Evolutionary conservation across 2,113 vertebrate genomes (phyloP).

Genomic region (Pithys albifrons): DNA sequence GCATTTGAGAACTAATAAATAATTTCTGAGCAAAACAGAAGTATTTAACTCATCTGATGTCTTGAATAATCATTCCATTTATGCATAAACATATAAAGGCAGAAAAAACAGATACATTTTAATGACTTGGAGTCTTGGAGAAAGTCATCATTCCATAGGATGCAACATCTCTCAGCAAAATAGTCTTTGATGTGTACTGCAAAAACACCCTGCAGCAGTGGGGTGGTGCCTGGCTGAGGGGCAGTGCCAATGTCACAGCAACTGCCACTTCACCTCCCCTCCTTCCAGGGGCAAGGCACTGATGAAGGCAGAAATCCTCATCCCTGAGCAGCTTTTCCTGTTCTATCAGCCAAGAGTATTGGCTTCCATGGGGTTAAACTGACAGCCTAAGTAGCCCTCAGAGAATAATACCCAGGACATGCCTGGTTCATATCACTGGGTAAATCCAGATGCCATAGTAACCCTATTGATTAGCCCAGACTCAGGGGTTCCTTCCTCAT

Average conservation of each 20-base stretch:
- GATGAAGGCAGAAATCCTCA: not conserved
- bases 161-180: not conserved
- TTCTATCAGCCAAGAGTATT: not conserved
- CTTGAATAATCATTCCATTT: conserved; percentile 24
- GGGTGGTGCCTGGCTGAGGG: not conserved
- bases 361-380: not conserved
- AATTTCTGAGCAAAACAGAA: conserved; percentile 42
- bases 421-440: not conserved
- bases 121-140: not conserved
- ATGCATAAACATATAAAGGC: conserved; percentile 17
- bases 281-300: not conserved
- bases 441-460: not conserved
- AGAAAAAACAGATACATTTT: conserved; percentile 28
- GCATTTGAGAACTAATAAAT: conserved; percentile 39
- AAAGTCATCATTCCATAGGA: not conserved
- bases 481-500: not conserved
- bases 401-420: not conserved
- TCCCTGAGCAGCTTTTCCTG: not conserved
- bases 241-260: not conserved
- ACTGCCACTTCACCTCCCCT: not conserved
- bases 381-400: not conserved
- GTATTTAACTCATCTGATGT: not conserved
- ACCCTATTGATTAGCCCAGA: not conserved
- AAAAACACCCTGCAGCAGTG: not conserved
- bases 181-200: not conserved